phyloP scores from a whole-genome alignment of 1,140 invertebrate species.

The Radopholus similis region DNA sequence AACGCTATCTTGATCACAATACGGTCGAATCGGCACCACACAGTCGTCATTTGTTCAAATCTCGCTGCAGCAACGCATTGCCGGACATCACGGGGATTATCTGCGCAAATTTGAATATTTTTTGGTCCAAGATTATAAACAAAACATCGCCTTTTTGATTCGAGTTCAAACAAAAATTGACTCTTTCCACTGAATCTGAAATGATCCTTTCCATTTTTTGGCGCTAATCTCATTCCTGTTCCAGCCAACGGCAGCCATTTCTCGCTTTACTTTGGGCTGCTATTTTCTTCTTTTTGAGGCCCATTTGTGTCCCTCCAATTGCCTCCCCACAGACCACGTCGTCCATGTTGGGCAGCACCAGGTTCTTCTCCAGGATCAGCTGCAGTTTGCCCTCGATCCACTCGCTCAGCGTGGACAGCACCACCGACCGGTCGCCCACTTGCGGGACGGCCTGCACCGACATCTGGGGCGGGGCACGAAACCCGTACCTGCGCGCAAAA shows the following conservation, averaged over 20 bases:
- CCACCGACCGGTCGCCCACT: conserved; percentile 57
- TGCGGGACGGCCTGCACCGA: conserved; percentile 52
- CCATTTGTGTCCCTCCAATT: conserved; percentile 28
- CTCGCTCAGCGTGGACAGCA: conserved; percentile 48
- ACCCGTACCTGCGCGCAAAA: conserved; percentile 45
- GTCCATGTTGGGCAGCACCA: conserved; percentile 58
- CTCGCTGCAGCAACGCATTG: conserved; percentile 40
- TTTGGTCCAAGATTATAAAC: background rate
- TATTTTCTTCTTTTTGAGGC: too few relatives aligned
- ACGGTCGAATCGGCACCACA: too few relatives aligned
- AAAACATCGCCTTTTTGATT: too few relatives aligned
- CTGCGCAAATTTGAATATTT: background rate
- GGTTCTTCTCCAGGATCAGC: conserved; percentile 54
- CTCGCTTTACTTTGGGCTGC: too few relatives aligned
- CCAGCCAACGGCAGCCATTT: too few relatives aligned
- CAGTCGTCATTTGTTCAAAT: conserved; percentile 36
- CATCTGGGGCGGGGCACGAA: conserved; percentile 48
- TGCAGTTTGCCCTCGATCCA: conserved; percentile 55
- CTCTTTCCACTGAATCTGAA: too few relatives aligned
- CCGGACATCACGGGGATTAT: conserved; percentile 30
- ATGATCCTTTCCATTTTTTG: too few relatives aligned
- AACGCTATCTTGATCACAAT: too few relatives aligned
- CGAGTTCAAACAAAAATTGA: background rate
- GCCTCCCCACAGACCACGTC: conserved; percentile 47
- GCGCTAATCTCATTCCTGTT: too few relatives aligned